Evolutionary conservation across 2,888 invertebrate genomes (phyloP), one percentile per base, ranked within the genome.

Genomic region (Lymantria monacha): DNA sequence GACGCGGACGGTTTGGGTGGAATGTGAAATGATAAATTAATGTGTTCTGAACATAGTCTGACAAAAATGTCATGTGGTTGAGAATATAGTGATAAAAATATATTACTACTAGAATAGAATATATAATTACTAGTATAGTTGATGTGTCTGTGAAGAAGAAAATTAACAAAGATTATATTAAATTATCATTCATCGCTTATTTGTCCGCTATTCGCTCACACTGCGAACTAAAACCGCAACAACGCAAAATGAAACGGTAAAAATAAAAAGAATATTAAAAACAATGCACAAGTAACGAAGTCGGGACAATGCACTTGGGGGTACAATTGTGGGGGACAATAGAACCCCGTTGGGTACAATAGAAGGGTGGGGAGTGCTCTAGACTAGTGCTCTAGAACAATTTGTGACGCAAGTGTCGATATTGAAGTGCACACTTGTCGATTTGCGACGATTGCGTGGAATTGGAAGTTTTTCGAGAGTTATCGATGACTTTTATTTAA

Each of bases 231-330:
- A 48, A 49, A 53, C 53, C 54, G 36, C 40, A 15, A 48, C 15
- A 49, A 36, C 46, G 11, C 12, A 12, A 50, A 57, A 53, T 42
- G 53, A 63, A 63, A 63, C 51, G 51, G 54, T 48, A 60, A 70
- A 69, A 22, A 22, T 65, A 57, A 57, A 70, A 70, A 69, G 54
- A 61, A 62, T 63, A 65, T 69, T 63, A 66, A 67, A 70, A 70
- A 70, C 72, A 70, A 70, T 63, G 59, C 63, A 37, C 15, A 42
- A 48, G 66, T 71, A 70, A 70, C 70, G 70, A 69, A 70, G 57
- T 47, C 62, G 55, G 53, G 53, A 69, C 69, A 69, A 66, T 65
- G 59, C 55, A 11, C 51, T 45, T 59, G 47, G 42, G 36, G 30
- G 30, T 44, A 61, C 62, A 62, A 61, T 62, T 50, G 65, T 15